Percentiles rank a stretch among this genome's conserved stretches.
phyloP scores from a whole-genome alignment of 2,113 vertebrate genomes.

The Rhynchomys soricoides region DNA sequence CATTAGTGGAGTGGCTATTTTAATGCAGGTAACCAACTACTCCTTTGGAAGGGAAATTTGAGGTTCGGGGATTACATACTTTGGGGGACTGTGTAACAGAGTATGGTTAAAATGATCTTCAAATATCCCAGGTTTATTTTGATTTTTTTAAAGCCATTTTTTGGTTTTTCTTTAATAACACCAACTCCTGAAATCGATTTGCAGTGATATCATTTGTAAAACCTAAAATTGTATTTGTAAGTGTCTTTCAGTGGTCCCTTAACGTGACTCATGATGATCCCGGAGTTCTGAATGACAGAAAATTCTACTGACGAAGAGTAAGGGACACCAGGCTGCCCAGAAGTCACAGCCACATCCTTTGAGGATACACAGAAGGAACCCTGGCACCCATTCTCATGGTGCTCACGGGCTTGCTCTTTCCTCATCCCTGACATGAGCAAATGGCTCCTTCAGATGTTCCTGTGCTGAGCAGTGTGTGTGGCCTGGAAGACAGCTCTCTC shows the following conservation, averaged over 20 bases:
- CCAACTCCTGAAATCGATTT: neutral
- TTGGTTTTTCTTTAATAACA: neutral
- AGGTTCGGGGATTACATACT: neutral
- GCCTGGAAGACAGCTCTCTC: neutral
- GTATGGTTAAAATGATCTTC: conserved; percentile 49
- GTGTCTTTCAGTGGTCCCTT: neutral
- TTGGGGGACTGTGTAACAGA: neutral
- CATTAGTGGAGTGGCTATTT: neutral
- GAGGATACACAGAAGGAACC: fast-evolving
- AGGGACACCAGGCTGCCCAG: neutral
- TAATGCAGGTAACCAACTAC: neutral
- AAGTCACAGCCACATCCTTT: no score
- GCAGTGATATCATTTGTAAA: neutral
- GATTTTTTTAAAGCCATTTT: neutral
- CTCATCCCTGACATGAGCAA: fast-evolving
- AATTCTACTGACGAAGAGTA: neutral
- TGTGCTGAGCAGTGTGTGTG: fast-evolving
- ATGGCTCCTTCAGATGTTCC: neutral
- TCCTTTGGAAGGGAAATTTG: neutral
- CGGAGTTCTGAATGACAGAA: neutral
- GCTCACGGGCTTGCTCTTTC: neutral
- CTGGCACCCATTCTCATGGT: no score
- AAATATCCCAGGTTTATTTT: neutral
- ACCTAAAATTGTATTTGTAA: neutral
- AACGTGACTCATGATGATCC: neutral